These are phyloP conservation scores for Drosophila subpulchrella DNA, from an alignment of 1,140 invertebrate species.

Conservation along the genomic window DNA sequence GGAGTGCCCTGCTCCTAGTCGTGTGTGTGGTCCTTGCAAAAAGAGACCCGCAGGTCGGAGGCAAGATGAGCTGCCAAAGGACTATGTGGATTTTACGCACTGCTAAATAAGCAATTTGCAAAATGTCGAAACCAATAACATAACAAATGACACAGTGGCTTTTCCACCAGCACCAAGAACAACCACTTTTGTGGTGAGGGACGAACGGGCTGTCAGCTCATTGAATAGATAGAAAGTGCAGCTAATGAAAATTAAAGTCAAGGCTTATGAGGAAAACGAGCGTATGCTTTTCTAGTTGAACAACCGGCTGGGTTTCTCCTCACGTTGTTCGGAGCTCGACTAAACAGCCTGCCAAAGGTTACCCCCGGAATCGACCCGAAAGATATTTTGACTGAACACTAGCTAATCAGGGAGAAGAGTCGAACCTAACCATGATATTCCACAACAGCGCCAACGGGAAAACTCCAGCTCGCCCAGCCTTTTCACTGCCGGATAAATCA, in stretches of 20 bases:
- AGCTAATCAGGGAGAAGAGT: not conserved
- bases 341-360: not conserved
- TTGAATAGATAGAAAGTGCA: slow-evolving; percentile 5
- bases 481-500: not conserved
- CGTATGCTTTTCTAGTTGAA: not conserved
- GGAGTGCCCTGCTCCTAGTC: slow-evolving; percentile 37
- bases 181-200: slow-evolving; percentile 42
- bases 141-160: slow-evolving; percentile 74
- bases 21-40: slow-evolving; percentile 29
- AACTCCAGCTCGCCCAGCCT: not conserved
- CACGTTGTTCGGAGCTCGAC: not conserved
- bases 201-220: not conserved
- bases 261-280: slow-evolving; percentile 10
- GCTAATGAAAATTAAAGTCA: slow-evolving; percentile 62
- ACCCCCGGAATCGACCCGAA: not conserved
- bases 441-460: not conserved
- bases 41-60: slow-evolving; percentile 10
- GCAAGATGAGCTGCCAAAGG: slow-evolving; percentile 12
- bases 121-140: slow-evolving; percentile 83
- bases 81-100: slow-evolving; percentile 76
- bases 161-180: slow-evolving; percentile 12
- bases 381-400: not conserved
- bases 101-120: slow-evolving; percentile 84
- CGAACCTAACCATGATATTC: not conserved
- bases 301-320: not conserved